Evolutionary conservation across 1,140 invertebrate genomes (phyloP), one percentile per base, ranked within the genome.

Genomic region (Caerostris extrusa): DNA sequence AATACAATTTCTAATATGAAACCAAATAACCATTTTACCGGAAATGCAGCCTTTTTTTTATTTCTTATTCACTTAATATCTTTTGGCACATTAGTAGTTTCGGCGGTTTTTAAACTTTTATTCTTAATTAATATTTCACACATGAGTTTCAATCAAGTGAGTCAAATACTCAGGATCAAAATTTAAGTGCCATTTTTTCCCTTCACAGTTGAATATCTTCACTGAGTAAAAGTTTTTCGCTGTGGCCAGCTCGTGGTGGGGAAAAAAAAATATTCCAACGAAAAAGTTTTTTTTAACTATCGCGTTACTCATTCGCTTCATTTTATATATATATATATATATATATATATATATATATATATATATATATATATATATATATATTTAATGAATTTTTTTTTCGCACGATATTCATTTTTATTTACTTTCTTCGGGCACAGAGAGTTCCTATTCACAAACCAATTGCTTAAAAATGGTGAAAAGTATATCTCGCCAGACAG

Each of bases 401-500:
- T 77, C 8, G 50, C 34, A 5, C 71, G 34, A 77, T 77, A 50
- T 5, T 71, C 50, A 19, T 77, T 71, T 34, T 34, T 34, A 77
- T 77, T 7, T 34, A 34, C 3, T 12, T 69, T 60, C n/a, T 17
- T n/a, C 61, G 10, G 5, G 61, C 14, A n/a, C 14, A 6, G 3
- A 67, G 61, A 67, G n/a, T 17, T n/a, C 34, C 17, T 67, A 67
- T 50, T 50, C 71, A 77, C 19, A 77, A 50, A 77, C 71, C 50
- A 77, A 77, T 77, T 77, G 71, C 71, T 77, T 77, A 77, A 77
- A 77, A 77, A 77, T 53, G 19, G 34, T 19, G 50, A 50, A 77
- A 77, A 12, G 34, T n/a, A n/a, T 50, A 53, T 14, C 71, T 12
- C 14, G 7, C 53, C 8, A 77, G 34, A 77, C 61, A 6, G 34